A percentile compares a stretch with the other conserved stretches of the same genome.
Evolutionary conservation across 2,113 vertebrate genomes (phyloP).

Genomic region (Ahaetulla prasina): DNA sequence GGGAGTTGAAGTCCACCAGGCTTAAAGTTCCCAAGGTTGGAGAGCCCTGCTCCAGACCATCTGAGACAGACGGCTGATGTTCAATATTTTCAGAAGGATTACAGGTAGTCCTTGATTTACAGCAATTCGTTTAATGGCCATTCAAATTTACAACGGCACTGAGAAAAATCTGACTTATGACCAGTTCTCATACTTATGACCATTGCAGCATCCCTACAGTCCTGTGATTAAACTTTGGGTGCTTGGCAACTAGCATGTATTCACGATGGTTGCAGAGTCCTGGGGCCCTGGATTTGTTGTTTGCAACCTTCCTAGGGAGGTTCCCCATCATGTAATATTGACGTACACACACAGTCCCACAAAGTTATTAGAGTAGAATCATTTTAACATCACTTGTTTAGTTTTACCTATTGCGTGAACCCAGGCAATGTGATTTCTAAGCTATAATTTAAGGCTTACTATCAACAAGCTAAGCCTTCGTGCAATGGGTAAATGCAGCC

Average conservation of each 20-base stretch:
- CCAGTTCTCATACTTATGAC: neutral
- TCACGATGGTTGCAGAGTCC: neutral
- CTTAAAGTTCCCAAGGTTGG: too few species aligned
- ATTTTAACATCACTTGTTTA: neutral
- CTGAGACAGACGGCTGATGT: neutral
- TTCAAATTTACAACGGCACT: neutral
- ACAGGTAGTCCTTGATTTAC: neutral
- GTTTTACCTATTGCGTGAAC: neutral
- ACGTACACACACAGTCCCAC: too few species aligned
- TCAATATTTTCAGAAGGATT: neutral
- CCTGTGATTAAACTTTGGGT: neutral
- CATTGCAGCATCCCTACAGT: too few species aligned
- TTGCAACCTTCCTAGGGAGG: too few species aligned
- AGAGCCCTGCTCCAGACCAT: neutral
- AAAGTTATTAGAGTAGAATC: neutral
- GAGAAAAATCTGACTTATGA: neutral
- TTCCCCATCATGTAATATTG: too few species aligned
- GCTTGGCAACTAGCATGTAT: too few species aligned
- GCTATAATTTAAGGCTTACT: neutral
- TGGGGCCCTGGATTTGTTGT: too few species aligned
- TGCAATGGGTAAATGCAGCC: neutral
- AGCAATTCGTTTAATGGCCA: neutral
- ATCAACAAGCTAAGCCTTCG: neutral
- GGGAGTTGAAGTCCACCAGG: too few species aligned
- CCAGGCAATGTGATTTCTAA: neutral